These are phyloP conservation scores for Acrocyrtus sp. DNA, from an alignment of 2,888 invertebrate genomes.

Conservation along the genomic window DNA sequence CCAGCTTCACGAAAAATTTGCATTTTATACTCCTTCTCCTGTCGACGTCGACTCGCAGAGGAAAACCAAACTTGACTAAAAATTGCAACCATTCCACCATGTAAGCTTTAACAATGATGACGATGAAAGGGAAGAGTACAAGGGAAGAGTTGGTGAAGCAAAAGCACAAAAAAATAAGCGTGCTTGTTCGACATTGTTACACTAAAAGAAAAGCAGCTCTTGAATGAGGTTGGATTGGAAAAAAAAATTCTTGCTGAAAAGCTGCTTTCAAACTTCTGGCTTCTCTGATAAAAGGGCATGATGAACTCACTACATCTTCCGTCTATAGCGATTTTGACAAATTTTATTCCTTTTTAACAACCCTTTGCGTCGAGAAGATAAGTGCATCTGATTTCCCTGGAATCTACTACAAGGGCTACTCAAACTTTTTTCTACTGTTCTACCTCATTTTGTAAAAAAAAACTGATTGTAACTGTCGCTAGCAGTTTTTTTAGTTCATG, in stretches of 20 bases:
- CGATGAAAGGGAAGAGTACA: neutral
- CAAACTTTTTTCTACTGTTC: no score
- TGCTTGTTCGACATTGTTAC: neutral
- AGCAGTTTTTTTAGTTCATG: no score
- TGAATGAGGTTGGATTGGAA: neutral
- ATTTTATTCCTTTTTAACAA: neutral
- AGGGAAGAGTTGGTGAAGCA: neutral
- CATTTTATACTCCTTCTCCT: neutral
- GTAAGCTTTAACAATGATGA: neutral
- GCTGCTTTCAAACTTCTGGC: no score
- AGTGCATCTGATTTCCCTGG: no score
- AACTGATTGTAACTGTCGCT: no score
- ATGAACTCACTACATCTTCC: no score
- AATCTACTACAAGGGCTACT: no score
- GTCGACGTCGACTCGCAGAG: neutral
- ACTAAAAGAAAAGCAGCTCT: neutral
- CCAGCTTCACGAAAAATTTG: no score
- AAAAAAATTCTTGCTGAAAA: neutral
- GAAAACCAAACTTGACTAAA: neutral
- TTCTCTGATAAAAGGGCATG: no score
- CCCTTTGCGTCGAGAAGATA: no score
- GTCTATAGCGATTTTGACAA: no score
- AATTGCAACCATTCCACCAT: neutral
- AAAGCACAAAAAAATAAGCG: neutral
- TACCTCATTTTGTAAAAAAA: no score